Base-by-base conservation (phyloP, 2,113 vertebrate species). In the Telmatochromis sp. region DNA sequence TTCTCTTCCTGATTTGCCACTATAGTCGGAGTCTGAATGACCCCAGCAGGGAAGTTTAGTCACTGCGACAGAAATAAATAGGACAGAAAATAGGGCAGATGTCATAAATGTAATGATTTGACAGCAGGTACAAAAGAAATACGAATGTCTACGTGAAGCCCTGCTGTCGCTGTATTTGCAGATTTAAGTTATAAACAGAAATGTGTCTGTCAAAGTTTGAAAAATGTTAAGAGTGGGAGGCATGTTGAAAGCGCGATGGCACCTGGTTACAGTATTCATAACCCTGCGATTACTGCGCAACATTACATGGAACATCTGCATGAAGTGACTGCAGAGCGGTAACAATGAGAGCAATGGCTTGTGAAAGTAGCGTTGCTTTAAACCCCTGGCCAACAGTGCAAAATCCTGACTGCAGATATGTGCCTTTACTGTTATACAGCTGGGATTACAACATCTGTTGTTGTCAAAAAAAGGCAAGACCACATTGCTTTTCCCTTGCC, bases 401-500 rank as follows among this genome's bases (percentile, higher is more conserved):
- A 42, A 82, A 68, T 85, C 65, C 85, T 63, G 68, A 63, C 85
- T 83, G 17, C 78, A 87, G 89, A 88, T 90, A 87, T 93, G 89
- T 83, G 87, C 88, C 60, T 82, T 81, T 68, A 9, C 81, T 87
- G 88, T 80, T 83, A 78, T 33, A 70, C 91, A 79, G 89, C 65
- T 6, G 35, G 91, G 90, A 94, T 94, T 93, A 94, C 85, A 91
- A 89, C 93, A 94, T 93, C 93, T 94, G 95, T 87, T 91, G 89
- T 87, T 91, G 91, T 91, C 33, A 31, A 81, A 85, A 86, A 87
- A 84, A 82, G 70, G 65, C 42, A 60, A 58, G 78, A 86, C 82
- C 81, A 89, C 82, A 84, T 78, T 35, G 49, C 84, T 83, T 93
- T 90, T 89, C 86, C 88, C 83, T 55, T 60, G 89, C 63, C 83